Evolutionary conservation across 2,113 vertebrate genomes (phyloP).

Genomic region (Chroicocephalus ridibundus): DNA sequence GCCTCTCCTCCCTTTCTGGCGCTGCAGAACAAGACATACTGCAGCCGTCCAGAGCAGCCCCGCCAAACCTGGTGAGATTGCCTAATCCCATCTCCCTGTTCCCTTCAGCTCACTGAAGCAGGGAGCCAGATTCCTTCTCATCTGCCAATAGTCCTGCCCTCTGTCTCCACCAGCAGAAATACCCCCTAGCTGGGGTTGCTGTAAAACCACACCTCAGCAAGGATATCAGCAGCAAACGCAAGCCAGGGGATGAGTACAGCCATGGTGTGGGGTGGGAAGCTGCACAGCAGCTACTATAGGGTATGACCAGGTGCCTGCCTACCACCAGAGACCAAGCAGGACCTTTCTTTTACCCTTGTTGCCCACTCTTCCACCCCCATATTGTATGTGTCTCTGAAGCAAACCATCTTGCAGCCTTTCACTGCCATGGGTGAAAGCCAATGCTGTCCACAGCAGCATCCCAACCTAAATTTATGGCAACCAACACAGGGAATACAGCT

Average conservation of each 20-base stretch:
- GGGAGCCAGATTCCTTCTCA: background rate
- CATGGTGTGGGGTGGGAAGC: background rate
- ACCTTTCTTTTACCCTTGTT: background rate
- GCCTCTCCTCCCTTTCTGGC: slow-evolving; percentile 28
- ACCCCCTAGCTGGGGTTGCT: background rate
- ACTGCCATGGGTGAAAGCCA: background rate
- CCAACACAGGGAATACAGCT: background rate
- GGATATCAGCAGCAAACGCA: background rate
- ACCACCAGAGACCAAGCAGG: background rate
- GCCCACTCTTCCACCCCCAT: background rate
- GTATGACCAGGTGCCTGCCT: background rate
- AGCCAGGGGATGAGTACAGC: background rate
- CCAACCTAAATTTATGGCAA: background rate
- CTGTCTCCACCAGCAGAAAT: background rate
- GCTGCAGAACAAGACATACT: background rate
- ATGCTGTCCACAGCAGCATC: background rate
- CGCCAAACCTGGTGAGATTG: background rate
- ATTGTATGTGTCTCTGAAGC: background rate
- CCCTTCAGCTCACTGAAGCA: background rate
- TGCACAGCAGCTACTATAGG: background rate
- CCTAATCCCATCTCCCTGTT: background rate
- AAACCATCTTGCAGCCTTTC: background rate
- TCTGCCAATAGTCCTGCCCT: background rate
- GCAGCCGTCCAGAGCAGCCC: background rate
- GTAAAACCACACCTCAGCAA: background rate